A percentile compares a stretch with the other conserved stretches of the same genome.
phyloP scores from a whole-genome alignment of 2,888 invertebrate species.

The Drosophila niveifrons region DNA sequence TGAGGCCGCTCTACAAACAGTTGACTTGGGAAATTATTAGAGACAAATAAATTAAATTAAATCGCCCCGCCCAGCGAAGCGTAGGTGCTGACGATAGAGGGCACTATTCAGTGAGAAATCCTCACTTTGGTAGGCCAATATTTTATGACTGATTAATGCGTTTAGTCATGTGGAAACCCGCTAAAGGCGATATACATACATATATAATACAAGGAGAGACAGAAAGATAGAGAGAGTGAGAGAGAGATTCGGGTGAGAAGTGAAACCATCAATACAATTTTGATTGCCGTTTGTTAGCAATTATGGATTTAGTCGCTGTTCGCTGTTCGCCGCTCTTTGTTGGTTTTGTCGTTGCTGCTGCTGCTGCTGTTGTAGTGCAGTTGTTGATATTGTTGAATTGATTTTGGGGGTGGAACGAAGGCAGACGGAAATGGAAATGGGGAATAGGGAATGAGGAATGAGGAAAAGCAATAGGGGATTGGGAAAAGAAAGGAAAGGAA shows the following conservation, averaged over 20 bases:
- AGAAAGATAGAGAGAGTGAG: too few species aligned
- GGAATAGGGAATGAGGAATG: too few species aligned
- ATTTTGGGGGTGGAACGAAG: conserved; percentile 25
- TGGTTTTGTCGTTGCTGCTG: conserved; percentile 20
- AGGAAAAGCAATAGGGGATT: neutral
- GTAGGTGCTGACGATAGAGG: conserved; percentile 59
- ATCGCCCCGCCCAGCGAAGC: conserved; percentile 62
- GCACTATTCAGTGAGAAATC: conserved; percentile 32
- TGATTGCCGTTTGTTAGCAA: conserved; percentile 75
- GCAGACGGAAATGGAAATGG: neutral
- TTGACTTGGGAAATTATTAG: conserved; percentile 80
- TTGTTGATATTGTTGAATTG: conserved; percentile 36
- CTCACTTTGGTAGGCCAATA: conserved; percentile 55
- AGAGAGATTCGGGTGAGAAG: neutral
- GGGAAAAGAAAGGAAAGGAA: neutral
- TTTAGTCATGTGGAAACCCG: neutral
- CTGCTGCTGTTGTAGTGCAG: conserved; percentile 10
- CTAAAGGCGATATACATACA: too few species aligned
- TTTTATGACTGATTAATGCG: conserved; percentile 66
- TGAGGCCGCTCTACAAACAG: conserved; percentile 63
- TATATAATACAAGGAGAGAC: too few species aligned
- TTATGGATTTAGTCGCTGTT: conserved; percentile 74
- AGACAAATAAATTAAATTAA: conserved; percentile 80
- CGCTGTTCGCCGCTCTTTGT: conserved; percentile 48
- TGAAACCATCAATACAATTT: conserved; percentile 62